Evolutionary conservation across 2,797 vertebrate genomes (phyloP).

Genomic region (Platalea minor): DNA sequence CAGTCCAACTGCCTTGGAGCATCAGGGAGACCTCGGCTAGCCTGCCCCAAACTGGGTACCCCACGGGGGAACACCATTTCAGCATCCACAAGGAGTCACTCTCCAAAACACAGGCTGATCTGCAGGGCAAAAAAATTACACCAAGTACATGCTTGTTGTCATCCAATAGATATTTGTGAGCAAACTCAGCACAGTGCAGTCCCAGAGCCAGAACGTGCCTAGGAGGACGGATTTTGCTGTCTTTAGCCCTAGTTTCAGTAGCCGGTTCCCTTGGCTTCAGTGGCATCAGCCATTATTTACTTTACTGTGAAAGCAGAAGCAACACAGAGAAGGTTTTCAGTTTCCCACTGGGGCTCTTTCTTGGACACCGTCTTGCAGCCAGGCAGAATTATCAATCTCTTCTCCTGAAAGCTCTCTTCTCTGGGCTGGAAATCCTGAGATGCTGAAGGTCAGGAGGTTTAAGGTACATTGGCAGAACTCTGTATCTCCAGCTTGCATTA

Average conservation of each 20-base stretch:
- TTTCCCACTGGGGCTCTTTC: slow-evolving; percentile 31
- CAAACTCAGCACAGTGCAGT: background rate
- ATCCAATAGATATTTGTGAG: background rate
- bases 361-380: background rate
- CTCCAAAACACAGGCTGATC: background rate
- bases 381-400: slow-evolving; percentile 49
- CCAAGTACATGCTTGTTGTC: background rate
- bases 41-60: background rate
- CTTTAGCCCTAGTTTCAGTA: background rate
- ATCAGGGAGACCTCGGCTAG: background rate
- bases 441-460: slow-evolving; percentile 64
- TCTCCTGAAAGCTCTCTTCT: slow-evolving; percentile 18
- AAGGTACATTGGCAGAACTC: slow-evolving; percentile 62
- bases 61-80: background rate
- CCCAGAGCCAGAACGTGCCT: background rate
- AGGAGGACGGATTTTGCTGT: background rate
- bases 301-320: slow-evolving; percentile 25
- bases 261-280: background rate
- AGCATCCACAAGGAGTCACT: background rate
- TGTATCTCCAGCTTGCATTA: slow-evolving; percentile 46
- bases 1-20: background rate
- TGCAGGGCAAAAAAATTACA: background rate
- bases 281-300: slow-evolving; percentile 39
- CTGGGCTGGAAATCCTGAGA: slow-evolving; percentile 40
- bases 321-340: background rate